Conservation (phyloP, 2,888 invertebrate species). For the Dynastes grantii region DNA sequence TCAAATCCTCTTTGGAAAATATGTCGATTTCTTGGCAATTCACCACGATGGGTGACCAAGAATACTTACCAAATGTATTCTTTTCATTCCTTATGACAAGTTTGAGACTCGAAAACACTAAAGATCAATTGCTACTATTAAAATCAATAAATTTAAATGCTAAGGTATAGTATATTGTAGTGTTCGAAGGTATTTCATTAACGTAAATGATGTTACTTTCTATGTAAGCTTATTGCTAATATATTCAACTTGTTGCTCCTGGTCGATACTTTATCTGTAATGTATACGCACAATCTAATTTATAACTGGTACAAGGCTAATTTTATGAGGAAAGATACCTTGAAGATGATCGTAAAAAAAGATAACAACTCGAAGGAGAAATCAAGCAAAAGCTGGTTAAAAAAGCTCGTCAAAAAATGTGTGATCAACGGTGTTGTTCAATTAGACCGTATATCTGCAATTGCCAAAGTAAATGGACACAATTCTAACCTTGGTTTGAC, state of each 20-base stretch:
- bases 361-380: background rate
- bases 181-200: background rate
- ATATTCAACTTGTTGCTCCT: slow-evolving; percentile 79
- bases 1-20: slow-evolving; percentile 74
- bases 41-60: slow-evolving; percentile 64
- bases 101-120: slow-evolving; percentile 76
- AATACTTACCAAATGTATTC: slow-evolving; percentile 48
- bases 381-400: slow-evolving; percentile 59
- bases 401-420: slow-evolving; percentile 73
- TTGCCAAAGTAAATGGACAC: slow-evolving; percentile 71
- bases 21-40: slow-evolving; percentile 64
- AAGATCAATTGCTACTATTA: slow-evolving; percentile 74
- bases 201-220: slow-evolving; percentile 35
- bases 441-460: slow-evolving; percentile 77
- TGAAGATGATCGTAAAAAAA: background rate
- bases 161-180: slow-evolving; percentile 71
- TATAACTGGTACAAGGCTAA: slow-evolving; percentile 74
- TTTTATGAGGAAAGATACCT: slow-evolving; percentile 65
- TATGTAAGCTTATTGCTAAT: slow-evolving; percentile 75
- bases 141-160: slow-evolving; percentile 78
- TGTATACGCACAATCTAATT: slow-evolving; percentile 79
- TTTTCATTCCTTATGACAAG: slow-evolving; percentile 74
- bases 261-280: slow-evolving; percentile 80
- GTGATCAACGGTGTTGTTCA: slow-evolving; percentile 81
- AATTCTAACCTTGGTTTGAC: slow-evolving; percentile 75